Evolutionary conservation across 2,888 invertebrate genomes (phyloP).

Genomic region (Cantharis rufa): DNA sequence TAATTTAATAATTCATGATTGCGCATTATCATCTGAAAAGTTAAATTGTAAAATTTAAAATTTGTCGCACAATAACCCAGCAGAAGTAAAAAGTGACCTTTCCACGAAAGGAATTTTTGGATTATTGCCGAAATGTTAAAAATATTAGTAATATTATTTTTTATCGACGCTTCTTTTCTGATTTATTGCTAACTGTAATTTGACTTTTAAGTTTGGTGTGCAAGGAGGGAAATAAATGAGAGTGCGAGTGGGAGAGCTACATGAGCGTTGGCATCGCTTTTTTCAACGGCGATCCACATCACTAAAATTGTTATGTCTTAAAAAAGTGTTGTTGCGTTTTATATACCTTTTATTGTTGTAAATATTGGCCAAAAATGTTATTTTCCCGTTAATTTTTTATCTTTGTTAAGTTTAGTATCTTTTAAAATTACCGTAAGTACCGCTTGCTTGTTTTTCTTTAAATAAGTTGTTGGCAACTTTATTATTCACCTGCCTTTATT

Average conservation of each 20-base stretch:
- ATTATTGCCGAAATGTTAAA: not conserved
- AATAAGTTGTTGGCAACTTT: slow-evolving; percentile 10
- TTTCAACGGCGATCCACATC: slow-evolving; percentile 16
- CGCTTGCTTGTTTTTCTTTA: slow-evolving; percentile 6
- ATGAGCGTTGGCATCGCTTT: slow-evolving; percentile 15
- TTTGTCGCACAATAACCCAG: not conserved
- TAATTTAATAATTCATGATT: not conserved
- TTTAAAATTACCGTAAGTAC: not conserved
- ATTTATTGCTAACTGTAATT: slow-evolving; percentile 1
- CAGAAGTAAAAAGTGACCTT: not conserved
- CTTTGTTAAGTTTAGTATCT: not conserved
- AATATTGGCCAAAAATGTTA: not conserved
- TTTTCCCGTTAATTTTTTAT: not conserved
- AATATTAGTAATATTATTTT: not conserved
- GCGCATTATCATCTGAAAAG: not conserved
- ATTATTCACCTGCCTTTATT: not conserved
- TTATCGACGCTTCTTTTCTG: not conserved
- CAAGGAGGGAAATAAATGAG: slow-evolving; percentile 6
- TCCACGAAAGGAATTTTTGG: not conserved
- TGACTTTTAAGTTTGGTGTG: not conserved
- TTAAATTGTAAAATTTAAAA: too few species aligned
- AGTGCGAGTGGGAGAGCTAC: slow-evolving; percentile 6
- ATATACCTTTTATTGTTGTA: slow-evolving; percentile 4
- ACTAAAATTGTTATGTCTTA: slow-evolving; percentile 10
- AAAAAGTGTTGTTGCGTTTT: slow-evolving; percentile 13